Base-by-base conservation (phyloP, 2,113 vertebrate species). In the Australoheros scitulus region DNA sequence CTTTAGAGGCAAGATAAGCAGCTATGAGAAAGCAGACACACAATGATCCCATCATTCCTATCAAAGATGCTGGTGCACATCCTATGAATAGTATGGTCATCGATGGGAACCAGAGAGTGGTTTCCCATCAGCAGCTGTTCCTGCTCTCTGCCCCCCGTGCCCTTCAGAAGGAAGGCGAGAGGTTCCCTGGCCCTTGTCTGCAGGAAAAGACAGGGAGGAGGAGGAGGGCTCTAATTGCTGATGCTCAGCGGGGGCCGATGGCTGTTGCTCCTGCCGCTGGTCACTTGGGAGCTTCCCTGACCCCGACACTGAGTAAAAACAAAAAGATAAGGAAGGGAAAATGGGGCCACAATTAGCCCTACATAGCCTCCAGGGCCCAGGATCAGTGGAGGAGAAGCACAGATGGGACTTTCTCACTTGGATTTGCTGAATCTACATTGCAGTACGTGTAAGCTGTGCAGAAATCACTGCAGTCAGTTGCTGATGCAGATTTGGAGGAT, bases 61-160 rank as follows among this genome's bases (percentile, higher is more conserved):
- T 88, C 55, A 81, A 65, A 76, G 65, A 86, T 82, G 81, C 85
- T 88, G 77, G 80, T 59, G 83, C 88, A 84, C 87, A 84, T 90
- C 88, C 92, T 85, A 89, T n/a, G 81, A 92, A 88, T 82, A 93
- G 87, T 88, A 90, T 50, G 84, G 90, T 88, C 79, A 80, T 86
- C 82, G 87, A 81, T 90, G 92, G 88, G 91, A 93, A 93, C 86
- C 15, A 36, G 24, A 88, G 84, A 87, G 81, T 77, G 74, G 47
- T 91, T 90, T 90, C 92, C 92, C 86, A 89, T 93, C 87, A 80
- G 88, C 96, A 97, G 95, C 96, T 96, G 96, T 94, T 92, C 85
- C 15, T 34, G 43, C 85, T 91, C 84, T 75, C 82, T 76, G 61
- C 90, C 88, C 20, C 15, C 77, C 64, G 18, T 82, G 76, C 78